These are phyloP conservation scores for Manis crassicaudata DNA, from an alignment of 2,797 vertebrate species.

Conservation along the genomic window DNA sequence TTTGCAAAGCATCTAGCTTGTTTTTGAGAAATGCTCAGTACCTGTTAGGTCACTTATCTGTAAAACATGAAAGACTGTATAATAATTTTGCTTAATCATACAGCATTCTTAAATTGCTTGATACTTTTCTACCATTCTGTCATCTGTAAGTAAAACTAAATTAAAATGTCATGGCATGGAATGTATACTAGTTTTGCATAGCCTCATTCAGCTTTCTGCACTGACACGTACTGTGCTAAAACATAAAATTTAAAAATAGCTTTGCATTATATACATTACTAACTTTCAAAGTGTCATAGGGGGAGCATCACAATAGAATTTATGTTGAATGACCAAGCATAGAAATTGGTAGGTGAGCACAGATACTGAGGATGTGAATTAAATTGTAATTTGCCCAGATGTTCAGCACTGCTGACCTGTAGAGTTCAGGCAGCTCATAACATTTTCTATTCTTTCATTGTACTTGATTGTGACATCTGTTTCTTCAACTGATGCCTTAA, in stretches of 20 bases:
- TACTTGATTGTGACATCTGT: not conserved
- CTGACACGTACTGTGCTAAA: not conserved
- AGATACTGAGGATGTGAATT: not conserved
- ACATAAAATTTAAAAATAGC: not conserved
- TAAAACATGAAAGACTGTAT: not conserved
- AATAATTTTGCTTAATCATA: not conserved
- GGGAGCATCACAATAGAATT: not conserved
- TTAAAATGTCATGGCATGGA: not conserved
- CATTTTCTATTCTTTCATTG: not conserved
- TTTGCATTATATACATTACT: not conserved
- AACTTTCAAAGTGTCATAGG: not conserved
- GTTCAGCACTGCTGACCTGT: not conserved
- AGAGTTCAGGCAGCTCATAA: not conserved
- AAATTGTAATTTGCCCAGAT: not conserved
- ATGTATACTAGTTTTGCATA: not conserved
- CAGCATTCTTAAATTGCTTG: not conserved
- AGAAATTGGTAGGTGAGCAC: not conserved
- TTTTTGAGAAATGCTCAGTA: not conserved
- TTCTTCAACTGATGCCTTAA: not conserved
- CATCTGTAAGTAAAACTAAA: not conserved
- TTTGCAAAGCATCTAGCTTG: not conserved
- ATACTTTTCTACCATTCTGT: not conserved
- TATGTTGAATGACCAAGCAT: not conserved
- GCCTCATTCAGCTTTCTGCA: not conserved
- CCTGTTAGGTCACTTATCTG: not conserved